A percentile compares a stretch with the other conserved stretches of the same genome.
phyloP scores from a whole-genome alignment of 1,140 invertebrate species.

The Adoxophyes honmai region DNA sequence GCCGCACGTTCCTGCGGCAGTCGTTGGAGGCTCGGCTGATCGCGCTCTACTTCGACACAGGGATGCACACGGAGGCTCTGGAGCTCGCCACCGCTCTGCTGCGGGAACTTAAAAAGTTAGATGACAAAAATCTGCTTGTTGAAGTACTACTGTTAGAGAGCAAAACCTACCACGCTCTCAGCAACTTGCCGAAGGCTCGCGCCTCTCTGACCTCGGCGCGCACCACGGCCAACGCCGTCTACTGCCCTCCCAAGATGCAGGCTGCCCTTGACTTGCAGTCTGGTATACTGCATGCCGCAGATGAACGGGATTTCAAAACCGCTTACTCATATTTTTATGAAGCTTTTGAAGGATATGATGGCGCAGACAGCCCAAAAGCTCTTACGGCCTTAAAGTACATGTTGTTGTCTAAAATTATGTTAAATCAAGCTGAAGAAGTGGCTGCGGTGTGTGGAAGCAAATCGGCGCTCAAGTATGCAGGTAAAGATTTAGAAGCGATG shows the following conservation, averaged over 20 bases:
- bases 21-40: slow-evolving; percentile 95
- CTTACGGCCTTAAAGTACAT: slow-evolving; percentile 98
- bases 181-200: slow-evolving; percentile 97
- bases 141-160: slow-evolving; percentile 98
- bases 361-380: slow-evolving; percentile 94
- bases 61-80: slow-evolving; percentile 92
- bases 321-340: slow-evolving; percentile 99
- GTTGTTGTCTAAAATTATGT: slow-evolving; percentile 99
- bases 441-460: slow-evolving; percentile 97
- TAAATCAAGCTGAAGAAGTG: slow-evolving; percentile 97
- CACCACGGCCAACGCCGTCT: slow-evolving; percentile 99
- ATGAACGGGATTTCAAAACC: slow-evolving; percentile 99
- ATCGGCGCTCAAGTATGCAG: slow-evolving; percentile 96
- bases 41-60: slow-evolving; percentile 96
- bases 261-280: slow-evolving; percentile 98
- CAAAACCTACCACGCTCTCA: slow-evolving; percentile 98
- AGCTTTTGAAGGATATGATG: slow-evolving; percentile 99
- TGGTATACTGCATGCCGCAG: slow-evolving; percentile 98
- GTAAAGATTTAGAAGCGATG: slow-evolving; percentile 98
- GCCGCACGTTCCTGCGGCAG: slow-evolving; percentile 97
- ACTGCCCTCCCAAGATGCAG: slow-evolving; percentile 99
- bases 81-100: slow-evolving; percentile 90
- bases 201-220: slow-evolving; percentile 98
- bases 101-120: slow-evolving; percentile 98
- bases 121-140: slow-evolving; percentile 99